A percentile compares a stretch with the other conserved stretches of the same genome.
Conservation (phyloP, 2,888 invertebrate genomes). For the Pristionchus japonicus region DNA sequence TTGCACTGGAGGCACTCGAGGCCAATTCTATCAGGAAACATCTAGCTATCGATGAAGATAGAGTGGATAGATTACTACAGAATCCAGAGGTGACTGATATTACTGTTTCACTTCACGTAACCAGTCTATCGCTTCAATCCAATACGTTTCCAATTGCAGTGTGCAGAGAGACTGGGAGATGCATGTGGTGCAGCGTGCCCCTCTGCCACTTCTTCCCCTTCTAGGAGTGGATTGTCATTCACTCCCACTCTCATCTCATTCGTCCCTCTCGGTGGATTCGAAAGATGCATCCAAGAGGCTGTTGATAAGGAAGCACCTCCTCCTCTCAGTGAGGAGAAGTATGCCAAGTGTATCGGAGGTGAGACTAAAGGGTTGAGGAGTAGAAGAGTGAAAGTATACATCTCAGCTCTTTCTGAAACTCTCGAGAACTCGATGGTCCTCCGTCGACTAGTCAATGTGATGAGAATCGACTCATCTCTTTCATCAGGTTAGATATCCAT, state of each 20-base stretch:
- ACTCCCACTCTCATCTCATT: conserved; percentile 41
- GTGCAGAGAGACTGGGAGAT: conserved; percentile 35
- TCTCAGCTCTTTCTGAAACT: conserved; percentile 3
- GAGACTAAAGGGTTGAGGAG: not conserved
- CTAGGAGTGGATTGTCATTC: not conserved
- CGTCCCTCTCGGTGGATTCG: conserved; percentile 38
- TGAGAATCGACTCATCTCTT: conserved; percentile 20
- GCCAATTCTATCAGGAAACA: conserved; percentile 28
- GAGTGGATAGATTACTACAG: not conserved
- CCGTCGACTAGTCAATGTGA: conserved; percentile 17
- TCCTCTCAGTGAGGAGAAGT: conserved; percentile 20
- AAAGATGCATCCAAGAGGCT: not conserved
- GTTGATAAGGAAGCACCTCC: not conserved
- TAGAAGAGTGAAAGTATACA: not conserved
- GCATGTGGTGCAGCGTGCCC: conserved; percentile 24
- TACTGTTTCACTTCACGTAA: too few species aligned
- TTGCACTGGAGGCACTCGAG: conserved; percentile 44
- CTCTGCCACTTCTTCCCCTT: conserved; percentile 11
- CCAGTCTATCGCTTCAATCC: too few species aligned
- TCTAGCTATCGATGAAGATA: not conserved
- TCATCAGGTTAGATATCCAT: not conserved
- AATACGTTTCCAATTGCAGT: too few species aligned
- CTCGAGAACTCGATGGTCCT: conserved; percentile 12
- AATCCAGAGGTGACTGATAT: conserved; percentile 13
- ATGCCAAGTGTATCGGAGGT: conserved; percentile 39